Evolutionary conservation across 2,113 vertebrate genomes (phyloP).

Genomic region (Monarcha castaneiventris): DNA sequence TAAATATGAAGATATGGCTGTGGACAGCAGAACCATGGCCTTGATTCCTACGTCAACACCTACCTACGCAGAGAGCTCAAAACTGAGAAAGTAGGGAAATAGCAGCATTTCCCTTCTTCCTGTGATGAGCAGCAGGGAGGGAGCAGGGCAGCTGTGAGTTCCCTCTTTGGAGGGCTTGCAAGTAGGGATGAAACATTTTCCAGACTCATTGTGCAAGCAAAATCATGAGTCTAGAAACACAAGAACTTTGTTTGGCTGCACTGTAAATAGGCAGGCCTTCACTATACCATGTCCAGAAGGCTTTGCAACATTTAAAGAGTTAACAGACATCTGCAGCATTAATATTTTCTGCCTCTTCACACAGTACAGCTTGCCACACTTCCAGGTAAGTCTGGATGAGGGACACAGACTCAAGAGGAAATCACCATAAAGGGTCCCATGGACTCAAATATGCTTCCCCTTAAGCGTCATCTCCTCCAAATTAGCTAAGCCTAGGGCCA

Average conservation of each 20-base stretch:
- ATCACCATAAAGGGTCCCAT: neutral
- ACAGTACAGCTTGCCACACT: neutral
- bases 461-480: neutral
- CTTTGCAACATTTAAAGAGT: neutral
- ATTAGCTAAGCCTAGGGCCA: neutral
- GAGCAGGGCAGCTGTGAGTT: neutral
- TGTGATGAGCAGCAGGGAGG: neutral
- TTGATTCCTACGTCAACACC: neutral
- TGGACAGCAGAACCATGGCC: neutral
- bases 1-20: neutral
- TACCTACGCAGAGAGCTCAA: accelerated
- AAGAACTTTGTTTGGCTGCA: neutral
- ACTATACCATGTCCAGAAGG: neutral
- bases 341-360: neutral
- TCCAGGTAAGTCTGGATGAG: neutral
- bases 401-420: neutral
- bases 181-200: neutral
- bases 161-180: neutral
- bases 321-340: neutral
- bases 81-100: neutral
- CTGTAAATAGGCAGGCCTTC: neutral
- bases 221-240: neutral
- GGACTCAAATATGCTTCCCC: neutral
- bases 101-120: neutral
- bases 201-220: neutral